Evolutionary conservation across 2,113 vertebrate genomes (phyloP).

Genomic region (Platysternon megacephalum): DNA sequence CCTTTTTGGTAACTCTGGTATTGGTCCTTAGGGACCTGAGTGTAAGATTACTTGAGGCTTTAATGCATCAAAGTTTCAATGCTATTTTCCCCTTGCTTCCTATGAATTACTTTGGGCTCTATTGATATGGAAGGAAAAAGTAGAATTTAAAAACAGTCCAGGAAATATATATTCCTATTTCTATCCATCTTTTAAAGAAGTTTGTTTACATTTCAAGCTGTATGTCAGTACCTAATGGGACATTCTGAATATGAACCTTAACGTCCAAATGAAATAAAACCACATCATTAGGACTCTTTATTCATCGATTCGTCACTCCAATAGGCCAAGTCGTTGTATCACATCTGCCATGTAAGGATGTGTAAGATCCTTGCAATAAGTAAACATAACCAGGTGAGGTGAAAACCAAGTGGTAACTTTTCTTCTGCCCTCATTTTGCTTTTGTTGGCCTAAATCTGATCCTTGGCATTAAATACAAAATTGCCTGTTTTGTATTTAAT

Average conservation of each 20-base stretch:
- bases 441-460: background rate
- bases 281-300: background rate
- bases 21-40: background rate
- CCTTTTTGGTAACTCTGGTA: background rate
- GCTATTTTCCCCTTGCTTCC: background rate
- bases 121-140: rapidly evolving
- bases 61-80: rapidly evolving
- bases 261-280: background rate
- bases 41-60: rapidly evolving
- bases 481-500: background rate
- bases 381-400: background rate
- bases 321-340: no score
- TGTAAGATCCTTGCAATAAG: background rate
- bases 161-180: background rate
- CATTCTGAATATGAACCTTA: background rate
- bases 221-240: background rate
- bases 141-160: rapidly evolving
- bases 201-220: rapidly evolving
- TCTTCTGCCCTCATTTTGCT: background rate
- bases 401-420: background rate
- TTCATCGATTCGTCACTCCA: background rate
- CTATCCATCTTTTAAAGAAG: background rate
- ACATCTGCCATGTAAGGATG: background rate
- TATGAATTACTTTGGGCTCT: rapidly evolving
- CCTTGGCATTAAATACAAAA: background rate